A percentile compares a stretch with the other conserved stretches of the same genome.
These are phyloP conservation scores for Blastobasis adustella DNA, from an alignment of 2,888 invertebrate species.

Conservation along the genomic window DNA sequence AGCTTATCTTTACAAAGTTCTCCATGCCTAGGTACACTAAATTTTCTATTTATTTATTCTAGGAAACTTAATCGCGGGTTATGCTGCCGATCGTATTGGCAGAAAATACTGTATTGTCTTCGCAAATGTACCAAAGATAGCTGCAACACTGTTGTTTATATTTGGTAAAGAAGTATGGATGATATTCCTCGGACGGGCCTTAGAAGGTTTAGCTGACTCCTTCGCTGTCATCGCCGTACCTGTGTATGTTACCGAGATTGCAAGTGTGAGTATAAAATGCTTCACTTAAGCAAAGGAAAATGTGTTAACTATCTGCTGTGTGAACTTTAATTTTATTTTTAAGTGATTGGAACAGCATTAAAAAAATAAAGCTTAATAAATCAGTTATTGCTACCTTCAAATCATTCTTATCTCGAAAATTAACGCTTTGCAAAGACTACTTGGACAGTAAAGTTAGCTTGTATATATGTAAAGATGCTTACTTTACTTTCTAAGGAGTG, in stretches of 20 bases:
- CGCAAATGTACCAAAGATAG: constrained; percentile 17
- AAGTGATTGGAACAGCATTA: too few species aligned
- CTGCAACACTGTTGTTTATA: constrained; percentile 14
- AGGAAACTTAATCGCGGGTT: constrained; percentile 19
- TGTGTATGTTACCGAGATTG: constrained; percentile 27
- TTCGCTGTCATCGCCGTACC: constrained; percentile 17
- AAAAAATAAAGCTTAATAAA: too few species aligned
- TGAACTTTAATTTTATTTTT: too few species aligned
- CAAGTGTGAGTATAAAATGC: constrained; percentile 22
- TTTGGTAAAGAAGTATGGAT: constrained; percentile 25
- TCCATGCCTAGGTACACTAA: background rate
- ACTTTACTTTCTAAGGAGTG: too few species aligned
- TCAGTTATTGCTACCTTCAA: too few species aligned
- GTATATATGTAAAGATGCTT: too few species aligned
- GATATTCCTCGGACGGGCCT: constrained; percentile 19
- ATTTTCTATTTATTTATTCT: constrained; percentile 3
- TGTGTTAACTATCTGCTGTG: too few species aligned
- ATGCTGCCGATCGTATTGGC: constrained; percentile 19
- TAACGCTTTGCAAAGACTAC: too few species aligned
- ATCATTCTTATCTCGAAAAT: too few species aligned
- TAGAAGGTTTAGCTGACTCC: constrained; percentile 14
- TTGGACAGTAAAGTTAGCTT: too few species aligned
- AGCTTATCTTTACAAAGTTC: background rate
- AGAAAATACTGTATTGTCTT: constrained; percentile 16
- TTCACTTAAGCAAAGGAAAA: too few species aligned